Base-by-base conservation (phyloP, 1,140 invertebrate genomes). In the Chrysomallon squamiferum region DNA sequence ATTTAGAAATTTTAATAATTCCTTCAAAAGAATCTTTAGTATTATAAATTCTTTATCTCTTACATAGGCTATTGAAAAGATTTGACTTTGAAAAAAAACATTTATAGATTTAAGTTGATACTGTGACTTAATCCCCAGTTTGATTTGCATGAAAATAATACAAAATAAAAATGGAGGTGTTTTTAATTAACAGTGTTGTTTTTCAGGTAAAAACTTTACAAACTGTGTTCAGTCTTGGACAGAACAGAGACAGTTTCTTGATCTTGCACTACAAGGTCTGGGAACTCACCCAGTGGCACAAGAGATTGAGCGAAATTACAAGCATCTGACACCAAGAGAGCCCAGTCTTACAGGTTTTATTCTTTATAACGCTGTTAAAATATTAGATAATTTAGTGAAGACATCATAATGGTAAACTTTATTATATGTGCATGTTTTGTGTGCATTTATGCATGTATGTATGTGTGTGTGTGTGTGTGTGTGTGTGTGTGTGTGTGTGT, bases 221-320 rank as follows among this genome's bases (percentile, higher is more conserved):
- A 70, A 73, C 65, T 69, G 69, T 69, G 68, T 65, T 27, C 56
- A 63, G 22, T 62, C 67, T 11, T 79, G 77, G 77, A 18, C 43
- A n/a, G 75, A 75, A 59, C 77, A 79, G 68, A 63, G 77, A 18
- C 60, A 64, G 38, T 77, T 79, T 45, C 30, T 71, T 25, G 57
- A 75, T 35, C 60, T 75, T 33, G 75, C 73, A 1, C 27, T 77
- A 35, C 41, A 64, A 20, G 62, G 66, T 49, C 59, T 77, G 18
- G 64, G 57, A 22, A 47, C 64, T n/a, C 73, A 76, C 32, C 69
- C 71, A 15, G 29, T 77, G 20, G 61, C 45, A 20, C n/a, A 63
- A 2, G 45, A 59, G 3, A 66, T 77, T 15, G 25, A 49, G 22
- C 13, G 47, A 20, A 52, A 69, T 20, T 60, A 70, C 13, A n/a